Base-by-base conservation (phyloP, 2,797 vertebrate species). In the Crocidura indochinensis region DNA sequence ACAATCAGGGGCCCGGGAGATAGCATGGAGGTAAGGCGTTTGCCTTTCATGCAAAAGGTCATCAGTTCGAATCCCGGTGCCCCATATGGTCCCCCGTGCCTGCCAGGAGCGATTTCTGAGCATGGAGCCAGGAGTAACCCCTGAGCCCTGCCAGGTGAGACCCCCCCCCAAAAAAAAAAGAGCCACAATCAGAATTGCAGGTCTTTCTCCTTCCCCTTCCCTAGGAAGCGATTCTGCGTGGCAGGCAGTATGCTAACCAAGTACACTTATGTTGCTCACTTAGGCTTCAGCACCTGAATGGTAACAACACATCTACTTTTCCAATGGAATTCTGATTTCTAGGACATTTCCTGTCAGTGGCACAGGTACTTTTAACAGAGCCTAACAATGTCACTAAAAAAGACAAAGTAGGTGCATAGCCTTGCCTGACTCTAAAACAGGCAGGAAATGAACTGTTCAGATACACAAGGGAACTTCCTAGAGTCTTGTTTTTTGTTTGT, bases 351-450 rank as follows among this genome's bases (percentile, higher is more conserved):
- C 47, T n/a, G 4, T 15, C 64, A 87, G 26, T 68, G 6, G 15
- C 11, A 19, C 56, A 93, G 29, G 49, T 9, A 8, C 20, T 20
- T 47, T 83, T 72, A 38, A 75, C 53, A 56, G 62, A 80, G 12
- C 62, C 78, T 38, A 24, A 24, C 46, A 38, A 38, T 38, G 38
- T 38, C 38, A 27, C 49, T 77, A 17, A 92, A 77, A 31, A 51
- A 79, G 73, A 29, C 47, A 62, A 51, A 87, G 12, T 60, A 92
- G 49, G 89, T 69, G 65, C 24, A 56, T 87, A 81, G 47, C 27
- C 29, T 67, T 75, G 62, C 62, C 64, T 79, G 51, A 75, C 69
- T 89, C 62, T 78, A 44, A 92, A 84, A 81, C 7, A 15, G 44
- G 20, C 60, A 82, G 49, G 68, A 53, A 91, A 87, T n/a, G 71